A percentile compares a stretch with the other conserved stretches of the same genome.
phyloP scores from a whole-genome alignment of 2,113 vertebrate species.

The Brachyhypopomus gauderio region DNA sequence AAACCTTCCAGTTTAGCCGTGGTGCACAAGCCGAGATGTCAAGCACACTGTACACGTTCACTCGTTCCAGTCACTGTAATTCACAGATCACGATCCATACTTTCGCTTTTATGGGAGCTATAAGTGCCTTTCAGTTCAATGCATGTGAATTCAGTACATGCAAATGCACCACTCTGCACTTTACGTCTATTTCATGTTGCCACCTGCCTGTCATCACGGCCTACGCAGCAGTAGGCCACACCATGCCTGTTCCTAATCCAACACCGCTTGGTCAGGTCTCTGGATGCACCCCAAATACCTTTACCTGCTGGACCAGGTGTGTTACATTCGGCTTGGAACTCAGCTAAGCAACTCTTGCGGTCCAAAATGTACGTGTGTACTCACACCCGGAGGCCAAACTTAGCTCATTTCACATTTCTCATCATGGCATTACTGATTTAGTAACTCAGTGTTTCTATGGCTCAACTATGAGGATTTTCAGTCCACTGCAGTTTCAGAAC shows the following conservation, averaged over 20 bases:
- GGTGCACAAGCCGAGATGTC: background rate
- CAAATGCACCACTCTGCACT: background rate
- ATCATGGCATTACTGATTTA: background rate
- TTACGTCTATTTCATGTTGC: background rate
- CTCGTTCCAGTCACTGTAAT: background rate
- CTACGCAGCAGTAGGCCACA: background rate
- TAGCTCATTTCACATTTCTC: background rate
- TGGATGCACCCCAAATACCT: background rate
- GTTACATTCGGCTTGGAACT: background rate
- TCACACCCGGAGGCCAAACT: background rate
- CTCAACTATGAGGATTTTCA: background rate
- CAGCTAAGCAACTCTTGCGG: background rate
- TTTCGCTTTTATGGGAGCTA: background rate
- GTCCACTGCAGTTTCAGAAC: background rate
- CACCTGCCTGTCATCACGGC: background rate
- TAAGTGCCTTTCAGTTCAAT: too few species aligned
- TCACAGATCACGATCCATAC: background rate
- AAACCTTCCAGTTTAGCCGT: background rate
- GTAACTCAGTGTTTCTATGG: background rate
- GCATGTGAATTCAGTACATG: background rate
- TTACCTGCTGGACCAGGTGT: background rate
- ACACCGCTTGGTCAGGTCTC: background rate
- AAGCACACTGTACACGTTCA: background rate
- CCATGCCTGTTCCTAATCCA: background rate
- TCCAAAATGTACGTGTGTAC: background rate